A percentile compares a stretch with the other conserved stretches of the same genome.
phyloP scores from a whole-genome alignment of 2,888 invertebrate species.

The Diaprepes abbreviatus region DNA sequence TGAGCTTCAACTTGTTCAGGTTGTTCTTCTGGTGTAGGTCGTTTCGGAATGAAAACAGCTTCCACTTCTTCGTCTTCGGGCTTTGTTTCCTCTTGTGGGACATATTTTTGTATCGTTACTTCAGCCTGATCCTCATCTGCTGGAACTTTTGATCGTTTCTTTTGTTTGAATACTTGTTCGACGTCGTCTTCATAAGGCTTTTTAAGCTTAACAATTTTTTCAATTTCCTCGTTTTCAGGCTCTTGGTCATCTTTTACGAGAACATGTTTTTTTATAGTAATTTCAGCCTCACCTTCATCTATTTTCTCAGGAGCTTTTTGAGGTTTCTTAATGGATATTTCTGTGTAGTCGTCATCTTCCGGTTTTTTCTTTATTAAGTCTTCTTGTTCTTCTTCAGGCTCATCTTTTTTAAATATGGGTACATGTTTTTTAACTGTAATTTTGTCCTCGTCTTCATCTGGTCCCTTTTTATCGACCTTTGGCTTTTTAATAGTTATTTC shows the following conservation, averaged over 20 bases:
- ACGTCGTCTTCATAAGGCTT: conserved; percentile 68
- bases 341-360: conserved; percentile 54
- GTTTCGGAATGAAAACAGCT: conserved; percentile 72
- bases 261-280: conserved; percentile 58
- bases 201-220: conserved; percentile 76
- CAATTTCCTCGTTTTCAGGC: conserved; percentile 80
- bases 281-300: conserved; percentile 50
- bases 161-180: conserved; percentile 58
- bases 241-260: conserved; percentile 59
- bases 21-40: conserved; percentile 68
- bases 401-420: conserved; percentile 22
- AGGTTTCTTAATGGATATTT: conserved; percentile 43
- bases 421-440: conserved; percentile 57
- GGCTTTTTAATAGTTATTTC: conserved; percentile 14
- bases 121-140: conserved; percentile 56
- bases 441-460: conserved; percentile 59
- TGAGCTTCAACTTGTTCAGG: conserved; percentile 54
- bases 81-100: conserved; percentile 70
- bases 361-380: conserved; percentile 40
- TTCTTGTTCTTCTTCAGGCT: conserved; percentile 47
- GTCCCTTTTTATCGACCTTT: conserved; percentile 45
- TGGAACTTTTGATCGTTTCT: conserved; percentile 51
- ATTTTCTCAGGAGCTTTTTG: conserved; percentile 50
- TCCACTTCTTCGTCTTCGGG: conserved; percentile 74
- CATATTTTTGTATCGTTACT: conserved; percentile 55